Conservation (phyloP, 1,140 invertebrate species). For the Tetragnatha versicolor region DNA sequence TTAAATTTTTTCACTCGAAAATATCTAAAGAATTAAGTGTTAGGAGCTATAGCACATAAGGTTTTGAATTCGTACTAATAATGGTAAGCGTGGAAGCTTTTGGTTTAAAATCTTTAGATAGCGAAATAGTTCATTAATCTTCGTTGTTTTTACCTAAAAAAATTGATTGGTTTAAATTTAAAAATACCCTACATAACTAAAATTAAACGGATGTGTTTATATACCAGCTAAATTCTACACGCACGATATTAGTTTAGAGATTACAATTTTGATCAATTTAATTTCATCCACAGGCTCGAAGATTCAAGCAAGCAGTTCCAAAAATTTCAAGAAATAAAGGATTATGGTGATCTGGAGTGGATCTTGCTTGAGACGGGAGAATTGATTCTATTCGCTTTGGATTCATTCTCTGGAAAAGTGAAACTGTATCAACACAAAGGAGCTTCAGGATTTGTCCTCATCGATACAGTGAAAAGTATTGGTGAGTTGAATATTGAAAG, state of each 20-base stretch:
- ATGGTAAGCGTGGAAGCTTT: too few relatives aligned
- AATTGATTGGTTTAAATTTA: neutral
- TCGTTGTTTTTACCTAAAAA: too few relatives aligned
- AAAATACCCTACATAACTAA: neutral
- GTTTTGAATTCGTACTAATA: too few relatives aligned
- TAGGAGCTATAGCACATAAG: too few relatives aligned
- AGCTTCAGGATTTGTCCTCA: conserved; percentile 45
- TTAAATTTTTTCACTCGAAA: too few relatives aligned
- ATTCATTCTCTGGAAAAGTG: conserved; percentile 1
- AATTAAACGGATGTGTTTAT: too few relatives aligned
- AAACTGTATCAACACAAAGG: conserved; percentile 48
- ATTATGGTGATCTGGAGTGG: conserved; percentile 33
- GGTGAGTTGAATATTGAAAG: conserved; percentile 2
- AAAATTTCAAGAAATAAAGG: conserved; percentile 33
- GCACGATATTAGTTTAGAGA: too few relatives aligned
- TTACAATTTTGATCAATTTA: neutral
- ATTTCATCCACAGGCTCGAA: neutral
- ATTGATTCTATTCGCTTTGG: conserved; percentile 13
- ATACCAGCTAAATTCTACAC: too few relatives aligned
- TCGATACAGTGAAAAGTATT: conserved; percentile 28
- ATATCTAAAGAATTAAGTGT: too few relatives aligned
- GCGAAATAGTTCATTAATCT: too few relatives aligned
- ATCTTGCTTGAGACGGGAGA: conserved; percentile 22
- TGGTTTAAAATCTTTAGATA: too few relatives aligned
- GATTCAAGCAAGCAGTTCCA: neutral